These are phyloP conservation scores for Cataglyphis altisquamis DNA, from an alignment of 2,888 invertebrate genomes.

Conservation along the genomic window DNA sequence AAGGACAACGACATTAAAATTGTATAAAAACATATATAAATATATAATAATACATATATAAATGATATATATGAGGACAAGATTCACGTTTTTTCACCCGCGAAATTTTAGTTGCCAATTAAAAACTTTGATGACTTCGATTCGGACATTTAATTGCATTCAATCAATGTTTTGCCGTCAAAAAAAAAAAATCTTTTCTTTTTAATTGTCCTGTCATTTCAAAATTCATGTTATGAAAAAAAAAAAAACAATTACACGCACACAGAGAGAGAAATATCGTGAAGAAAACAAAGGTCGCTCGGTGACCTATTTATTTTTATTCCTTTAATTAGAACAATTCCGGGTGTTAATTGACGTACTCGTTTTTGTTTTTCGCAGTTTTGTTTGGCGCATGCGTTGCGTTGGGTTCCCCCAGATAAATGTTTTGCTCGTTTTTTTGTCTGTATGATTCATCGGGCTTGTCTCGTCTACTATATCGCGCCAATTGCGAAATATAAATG, in stretches of 20 bases:
- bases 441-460: constrained; percentile 5
- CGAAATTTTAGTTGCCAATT: not conserved
- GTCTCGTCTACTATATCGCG: constrained; percentile 15
- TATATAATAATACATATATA: not conserved
- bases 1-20: not conserved
- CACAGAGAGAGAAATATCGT: constrained; percentile 44
- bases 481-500: constrained; percentile 13
- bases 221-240: constrained; percentile 52
- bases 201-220: constrained; percentile 32
- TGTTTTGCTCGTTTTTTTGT: constrained; percentile 25
- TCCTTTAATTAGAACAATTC: constrained; percentile 47
- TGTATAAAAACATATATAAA: not conserved
- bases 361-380: constrained; percentile 37
- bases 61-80: not conserved
- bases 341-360: constrained; percentile 44
- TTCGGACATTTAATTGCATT: constrained; percentile 9
- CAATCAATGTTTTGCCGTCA: not conserved
- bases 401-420: not conserved
- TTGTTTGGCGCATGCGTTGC: constrained; percentile 26
- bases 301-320: constrained; percentile 51
- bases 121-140: not conserved
- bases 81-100: not conserved
- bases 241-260: constrained; percentile 59
- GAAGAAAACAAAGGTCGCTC: not conserved
- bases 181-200: constrained; percentile 3